Evolutionary conservation across 2,113 vertebrate species (phyloP), one percentile per base, ranked within the genome.

Genomic region (Chaetodon auriga): DNA sequence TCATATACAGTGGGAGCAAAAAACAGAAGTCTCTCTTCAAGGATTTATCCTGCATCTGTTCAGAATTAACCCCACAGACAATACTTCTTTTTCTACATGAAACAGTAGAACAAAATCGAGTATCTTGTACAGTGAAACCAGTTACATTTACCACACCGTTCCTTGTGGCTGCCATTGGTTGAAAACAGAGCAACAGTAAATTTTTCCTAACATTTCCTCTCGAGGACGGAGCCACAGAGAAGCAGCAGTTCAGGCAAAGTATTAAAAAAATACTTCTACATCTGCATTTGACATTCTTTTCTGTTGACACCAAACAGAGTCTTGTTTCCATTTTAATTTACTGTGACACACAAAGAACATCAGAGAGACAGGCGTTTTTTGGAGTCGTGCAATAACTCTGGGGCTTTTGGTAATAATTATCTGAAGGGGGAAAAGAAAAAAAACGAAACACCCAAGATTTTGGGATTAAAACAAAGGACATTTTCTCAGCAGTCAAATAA

Each of bases 381-480:
- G 53, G 54, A 90, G 80, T 82, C 54, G 81, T 79, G 89, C 93
- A 94, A 91, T 91, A 92, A 93, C 87, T 90, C 83, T 84, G 81
- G 70, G 68, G 69, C 93, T 94, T 94, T 95, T 95, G 90, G 93
- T 90, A 94, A 92, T 95, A 94, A 95, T 94, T 95, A 95, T 94
- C 89, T 86, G 76, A 30, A 77, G 45, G 3, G 35, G 6, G 49
- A 61, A 36, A 81, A 85, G 30, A 78, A 61, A 62, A 82, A 83
- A 80, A 80, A 80, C 11, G 14, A 78, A 89, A 87, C 82, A 87
- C 75, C 78, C 82, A 83, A 78, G 83, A 88, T 81, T 91, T 93
- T 86, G 84, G 87, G 87, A 90, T 90, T 87, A 81, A 91, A 92
- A 89, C 84, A 92, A 91, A 93, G 92, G 83, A 84, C 77, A 81